Conservation (phyloP, 2,113 vertebrate genomes). For the Nyctibius bracteatus region DNA sequence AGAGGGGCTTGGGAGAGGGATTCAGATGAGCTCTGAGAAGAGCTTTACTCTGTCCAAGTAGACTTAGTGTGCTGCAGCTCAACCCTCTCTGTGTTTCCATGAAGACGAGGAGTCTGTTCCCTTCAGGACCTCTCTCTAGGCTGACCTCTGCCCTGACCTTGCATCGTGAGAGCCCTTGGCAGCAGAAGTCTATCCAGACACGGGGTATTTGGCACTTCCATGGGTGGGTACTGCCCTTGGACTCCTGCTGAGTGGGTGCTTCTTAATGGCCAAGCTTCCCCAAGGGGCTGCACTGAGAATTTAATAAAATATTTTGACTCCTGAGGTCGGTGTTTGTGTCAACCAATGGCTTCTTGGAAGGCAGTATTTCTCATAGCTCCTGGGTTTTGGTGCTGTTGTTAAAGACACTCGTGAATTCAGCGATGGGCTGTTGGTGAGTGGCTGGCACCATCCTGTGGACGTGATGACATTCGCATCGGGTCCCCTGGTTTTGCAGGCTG, state of each 20-base stretch:
- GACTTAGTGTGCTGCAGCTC: neutral
- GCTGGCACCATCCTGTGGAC: slow-evolving; percentile 28
- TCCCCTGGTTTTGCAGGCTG: neutral
- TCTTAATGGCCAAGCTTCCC: neutral
- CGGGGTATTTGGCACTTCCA: neutral
- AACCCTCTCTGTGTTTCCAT: neutral
- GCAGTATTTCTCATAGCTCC: accelerated
- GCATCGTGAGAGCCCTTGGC: neutral
- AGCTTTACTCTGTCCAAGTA: neutral
- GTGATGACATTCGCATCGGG: accelerated
- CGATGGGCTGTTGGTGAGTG: accelerated
- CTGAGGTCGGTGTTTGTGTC: accelerated
- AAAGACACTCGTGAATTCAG: accelerated
- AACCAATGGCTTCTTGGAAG: accelerated
- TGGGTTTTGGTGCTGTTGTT: accelerated
- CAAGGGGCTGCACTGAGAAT: neutral
- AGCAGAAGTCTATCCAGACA: neutral
- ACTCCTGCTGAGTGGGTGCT: neutral
- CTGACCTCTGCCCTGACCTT: neutral
- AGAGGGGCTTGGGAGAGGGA: neutral
- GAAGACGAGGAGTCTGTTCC: neutral
- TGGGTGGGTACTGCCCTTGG: accelerated
- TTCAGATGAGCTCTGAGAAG: neutral
- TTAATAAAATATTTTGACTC: neutral
- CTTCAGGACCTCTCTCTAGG: neutral